These are phyloP conservation scores for Julus scandinavius DNA, from an alignment of 2,888 invertebrate species.

Conservation along the genomic window DNA sequence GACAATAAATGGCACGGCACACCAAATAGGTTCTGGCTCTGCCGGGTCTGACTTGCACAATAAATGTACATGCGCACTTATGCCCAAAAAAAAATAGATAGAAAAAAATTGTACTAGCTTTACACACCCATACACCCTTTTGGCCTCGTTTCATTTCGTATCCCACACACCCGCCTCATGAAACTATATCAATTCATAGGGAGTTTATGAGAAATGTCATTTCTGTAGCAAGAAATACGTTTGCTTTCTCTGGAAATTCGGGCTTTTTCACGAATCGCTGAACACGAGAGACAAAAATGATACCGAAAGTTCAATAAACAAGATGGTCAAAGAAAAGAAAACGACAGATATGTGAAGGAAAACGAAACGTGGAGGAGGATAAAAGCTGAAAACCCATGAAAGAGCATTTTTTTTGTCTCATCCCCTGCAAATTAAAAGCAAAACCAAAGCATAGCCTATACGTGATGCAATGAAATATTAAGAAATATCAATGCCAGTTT, in stretches of 20 bases:
- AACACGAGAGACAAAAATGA: not conserved
- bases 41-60: not conserved
- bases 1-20: slow-evolving; percentile 14
- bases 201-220: slow-evolving; percentile 40
- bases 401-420: slow-evolving; percentile 9
- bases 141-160: not conserved
- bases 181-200: slow-evolving; percentile 43
- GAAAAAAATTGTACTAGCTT: not conserved
- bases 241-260: slow-evolving; percentile 3
- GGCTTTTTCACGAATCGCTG: slow-evolving; percentile 34
- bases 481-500: not conserved
- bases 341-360: not conserved
- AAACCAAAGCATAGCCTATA: not conserved
- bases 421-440: slow-evolving; percentile 13
- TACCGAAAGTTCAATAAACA: slow-evolving; percentile 30
- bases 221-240: not conserved
- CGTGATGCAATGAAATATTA: not conserved
- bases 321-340: slow-evolving; percentile 17
- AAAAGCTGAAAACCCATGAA: not conserved
- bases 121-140: not conserved
- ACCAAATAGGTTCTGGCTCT: slow-evolving; percentile 27
- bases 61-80: not conserved
- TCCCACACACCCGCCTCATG: slow-evolving; percentile 12
- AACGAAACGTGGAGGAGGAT: not conserved
- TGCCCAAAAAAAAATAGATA: not conserved